Percentiles rank a stretch among this genome's conserved stretches.
phyloP scores from a whole-genome alignment of 2,113 vertebrate species.

The Indicator indicator region DNA sequence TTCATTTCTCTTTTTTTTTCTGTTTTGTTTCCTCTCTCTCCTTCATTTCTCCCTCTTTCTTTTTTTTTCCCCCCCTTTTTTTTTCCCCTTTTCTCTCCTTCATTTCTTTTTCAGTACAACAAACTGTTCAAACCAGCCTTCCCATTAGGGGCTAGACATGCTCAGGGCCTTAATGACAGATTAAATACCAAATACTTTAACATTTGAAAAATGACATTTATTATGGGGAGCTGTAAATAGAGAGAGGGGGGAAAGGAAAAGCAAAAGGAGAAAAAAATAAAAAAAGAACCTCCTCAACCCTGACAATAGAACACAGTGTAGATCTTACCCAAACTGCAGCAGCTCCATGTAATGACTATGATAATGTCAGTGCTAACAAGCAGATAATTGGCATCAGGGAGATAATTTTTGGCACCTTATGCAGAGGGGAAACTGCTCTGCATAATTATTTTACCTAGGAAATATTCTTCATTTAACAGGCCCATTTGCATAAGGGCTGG shows the following conservation, averaged over 20 bases:
- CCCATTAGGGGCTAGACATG: conserved; percentile 56
- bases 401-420: conserved; percentile 82
- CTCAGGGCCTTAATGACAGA: conserved; percentile 71
- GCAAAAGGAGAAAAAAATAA: no score
- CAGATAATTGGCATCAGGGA: conserved; percentile 80
- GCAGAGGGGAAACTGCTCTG: conserved; percentile 75
- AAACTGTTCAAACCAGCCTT: conserved; percentile 1
- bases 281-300: no score
- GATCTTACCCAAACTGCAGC: conserved; percentile 72
- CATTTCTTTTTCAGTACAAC: neutral
- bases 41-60: neutral
- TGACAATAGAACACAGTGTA: conserved; percentile 73
- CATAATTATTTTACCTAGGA: conserved; percentile 81
- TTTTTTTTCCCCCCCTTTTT: neutral
- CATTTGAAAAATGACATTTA: conserved; percentile 82
- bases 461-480: conserved; percentile 80
- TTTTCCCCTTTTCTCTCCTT: neutral
- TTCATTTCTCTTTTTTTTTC: no score
- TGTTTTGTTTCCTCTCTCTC: neutral
- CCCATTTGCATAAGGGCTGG: conserved; percentile 76
- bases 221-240: conserved; percentile 78
- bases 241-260: conserved; percentile 49
- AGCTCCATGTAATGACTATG: conserved; percentile 76
- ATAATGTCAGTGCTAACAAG: conserved; percentile 82
- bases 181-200: conserved; percentile 82